Base-by-base conservation (phyloP, 2,113 vertebrate genomes). In the Xiphophorus hellerii region DNA sequence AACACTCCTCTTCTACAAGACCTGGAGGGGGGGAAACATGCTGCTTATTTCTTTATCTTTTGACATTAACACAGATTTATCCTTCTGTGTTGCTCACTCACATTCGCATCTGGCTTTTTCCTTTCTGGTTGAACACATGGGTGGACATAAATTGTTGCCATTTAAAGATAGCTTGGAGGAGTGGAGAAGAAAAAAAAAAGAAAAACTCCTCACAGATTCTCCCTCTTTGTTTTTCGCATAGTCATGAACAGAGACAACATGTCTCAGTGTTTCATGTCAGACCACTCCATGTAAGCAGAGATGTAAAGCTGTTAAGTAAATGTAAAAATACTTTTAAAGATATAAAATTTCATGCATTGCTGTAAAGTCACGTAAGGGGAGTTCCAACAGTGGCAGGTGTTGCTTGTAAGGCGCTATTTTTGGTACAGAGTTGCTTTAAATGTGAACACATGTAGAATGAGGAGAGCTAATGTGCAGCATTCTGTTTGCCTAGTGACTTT, bases 1-100 rank as follows among this genome's bases (percentile, higher is more conserved):
- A 37, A 39, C 30, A 30, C 25, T 31, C 69, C 13, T 28, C 54
- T 66, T 76, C 39, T 39, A 30, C 17, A 39, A 69, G 60, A 42
- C 12, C 39, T 37, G 35, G 35, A 37, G 35, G 35, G 35, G 35
- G 35, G 9, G 4, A 67, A n/a, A 58, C 39, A 60, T 22, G 35
- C 69, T 7, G 22, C 61, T 82, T 74, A n/a, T 75, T 71, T 60
- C 69, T 82, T 62, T 67, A 78, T 80, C 61, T 69, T 28, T 73
- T 88, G 73, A 84, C 51, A 72, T 84, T 78, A 84, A 81, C 67
- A 76, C 62, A 29, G 54, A 48, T 75, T 80, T 72, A 58, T 25
- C 51, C 51, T 66, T 9, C 27, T 51, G 61, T 76, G 62, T 71
- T 25, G 15, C 68, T 69, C 13, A 3, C 70, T 62, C 78, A 22